Evolutionary conservation across 1,140 invertebrate genomes (phyloP).

Genomic region (Lepidurus apus): DNA sequence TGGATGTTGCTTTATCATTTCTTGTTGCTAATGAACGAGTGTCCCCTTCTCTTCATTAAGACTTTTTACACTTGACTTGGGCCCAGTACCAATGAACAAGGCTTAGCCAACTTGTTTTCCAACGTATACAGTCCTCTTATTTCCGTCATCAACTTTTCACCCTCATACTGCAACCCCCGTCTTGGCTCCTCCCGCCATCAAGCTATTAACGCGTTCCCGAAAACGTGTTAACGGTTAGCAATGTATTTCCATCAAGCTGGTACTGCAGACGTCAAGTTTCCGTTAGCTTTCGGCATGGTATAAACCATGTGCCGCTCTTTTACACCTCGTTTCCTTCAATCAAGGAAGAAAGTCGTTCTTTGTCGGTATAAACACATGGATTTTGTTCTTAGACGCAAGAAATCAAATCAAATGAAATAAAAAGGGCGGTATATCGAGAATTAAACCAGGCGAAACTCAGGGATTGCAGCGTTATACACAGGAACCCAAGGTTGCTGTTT

Average conservation of each 20-base stretch:
- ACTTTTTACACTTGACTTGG: background rate
- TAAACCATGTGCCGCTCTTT: too few relatives aligned
- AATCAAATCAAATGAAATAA: background rate
- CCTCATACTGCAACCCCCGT: background rate
- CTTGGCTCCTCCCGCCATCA: background rate
- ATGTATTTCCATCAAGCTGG: background rate
- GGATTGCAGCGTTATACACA: background rate
- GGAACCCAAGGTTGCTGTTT: background rate
- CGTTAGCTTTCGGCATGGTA: background rate
- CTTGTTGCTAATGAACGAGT: conserved; percentile 10
- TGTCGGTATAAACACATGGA: too few relatives aligned
- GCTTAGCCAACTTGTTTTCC: background rate
- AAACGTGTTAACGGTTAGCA: background rate
- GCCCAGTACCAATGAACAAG: background rate
- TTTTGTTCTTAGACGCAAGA: background rate
- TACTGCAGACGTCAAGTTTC: background rate
- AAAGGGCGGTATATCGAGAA: background rate
- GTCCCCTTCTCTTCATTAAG: background rate
- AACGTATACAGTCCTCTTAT: background rate
- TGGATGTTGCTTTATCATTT: conserved; percentile 19
- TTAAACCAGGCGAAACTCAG: background rate
- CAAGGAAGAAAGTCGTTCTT: too few relatives aligned
- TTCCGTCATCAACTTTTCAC: background rate
- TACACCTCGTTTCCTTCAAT: too few relatives aligned
- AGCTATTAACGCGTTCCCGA: background rate